Conservation (phyloP, 2,113 vertebrate species). For the Glareola pratincola region DNA sequence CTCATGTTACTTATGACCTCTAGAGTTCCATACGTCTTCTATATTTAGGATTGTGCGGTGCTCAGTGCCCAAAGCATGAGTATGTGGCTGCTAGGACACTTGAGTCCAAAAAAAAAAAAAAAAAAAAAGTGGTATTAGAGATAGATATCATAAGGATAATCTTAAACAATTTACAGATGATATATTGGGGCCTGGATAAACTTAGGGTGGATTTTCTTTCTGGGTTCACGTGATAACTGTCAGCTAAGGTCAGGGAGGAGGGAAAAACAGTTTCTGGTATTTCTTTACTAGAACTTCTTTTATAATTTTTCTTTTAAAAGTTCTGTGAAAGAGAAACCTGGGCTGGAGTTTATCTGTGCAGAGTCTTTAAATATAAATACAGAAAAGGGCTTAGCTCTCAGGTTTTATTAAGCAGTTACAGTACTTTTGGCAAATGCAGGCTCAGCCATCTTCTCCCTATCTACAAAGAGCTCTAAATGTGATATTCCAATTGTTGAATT, state of each 20-base stretch:
- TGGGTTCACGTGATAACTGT: background rate
- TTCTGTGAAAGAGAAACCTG: background rate
- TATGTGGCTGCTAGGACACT: background rate
- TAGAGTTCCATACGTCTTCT: background rate
- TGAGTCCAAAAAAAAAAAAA: background rate
- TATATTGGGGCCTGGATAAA: background rate
- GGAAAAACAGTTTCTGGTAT: background rate
- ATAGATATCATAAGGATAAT: background rate
- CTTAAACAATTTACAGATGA: background rate
- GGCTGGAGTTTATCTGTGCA: background rate
- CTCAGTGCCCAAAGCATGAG: background rate
- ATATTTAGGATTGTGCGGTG: background rate
- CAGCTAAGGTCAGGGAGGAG: background rate
- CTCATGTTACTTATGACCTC: background rate
- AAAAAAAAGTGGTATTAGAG: background rate
- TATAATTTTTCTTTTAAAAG: background rate
- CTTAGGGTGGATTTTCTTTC: background rate
- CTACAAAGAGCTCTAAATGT: background rate
- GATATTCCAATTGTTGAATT: background rate
- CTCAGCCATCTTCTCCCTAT: background rate
- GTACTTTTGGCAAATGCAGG: background rate
- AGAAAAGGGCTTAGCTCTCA: background rate
- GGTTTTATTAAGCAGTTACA: background rate
- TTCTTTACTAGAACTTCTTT: background rate
- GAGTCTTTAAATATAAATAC: background rate